Conservation (phyloP, 2,888 invertebrate genomes). For the Drosophila greeni region DNA sequence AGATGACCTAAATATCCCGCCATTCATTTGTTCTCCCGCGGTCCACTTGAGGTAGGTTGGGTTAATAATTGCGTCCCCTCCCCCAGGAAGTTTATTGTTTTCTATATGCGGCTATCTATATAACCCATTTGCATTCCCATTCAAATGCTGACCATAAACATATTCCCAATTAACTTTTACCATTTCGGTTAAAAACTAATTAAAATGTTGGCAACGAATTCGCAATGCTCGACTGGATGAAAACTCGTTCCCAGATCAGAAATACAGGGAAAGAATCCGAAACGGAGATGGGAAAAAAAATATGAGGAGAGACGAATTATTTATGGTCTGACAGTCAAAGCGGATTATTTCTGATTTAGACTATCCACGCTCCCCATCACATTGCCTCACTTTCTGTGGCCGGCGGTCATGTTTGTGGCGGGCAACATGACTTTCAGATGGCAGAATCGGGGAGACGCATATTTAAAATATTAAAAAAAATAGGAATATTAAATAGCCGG, state of each 20-base stretch:
- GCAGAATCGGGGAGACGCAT: neutral
- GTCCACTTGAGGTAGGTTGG: constrained; percentile 42
- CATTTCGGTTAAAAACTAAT: constrained; percentile 56
- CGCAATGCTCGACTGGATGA: constrained; percentile 30
- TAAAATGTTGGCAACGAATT: constrained; percentile 50
- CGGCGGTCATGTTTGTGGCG: constrained; percentile 42
- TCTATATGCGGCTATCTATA: constrained; percentile 21
- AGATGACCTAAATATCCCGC: constrained; percentile 36
- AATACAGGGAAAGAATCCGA: constrained; percentile 24
- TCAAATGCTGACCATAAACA: constrained; percentile 20
- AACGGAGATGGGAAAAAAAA: constrained; percentile 10
- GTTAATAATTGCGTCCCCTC: constrained; percentile 10
- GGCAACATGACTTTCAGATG: constrained; percentile 3
- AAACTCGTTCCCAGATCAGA: constrained; percentile 41
- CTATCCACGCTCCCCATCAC: constrained; percentile 48
- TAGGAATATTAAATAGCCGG: no score
- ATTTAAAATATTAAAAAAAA: constrained; percentile 1
- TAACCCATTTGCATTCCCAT: constrained; percentile 22
- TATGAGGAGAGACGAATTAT: constrained; percentile 41
- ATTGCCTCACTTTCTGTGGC: constrained; percentile 45
- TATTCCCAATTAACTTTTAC: constrained; percentile 42
- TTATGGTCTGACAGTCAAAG: constrained; percentile 55
- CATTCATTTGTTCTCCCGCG: constrained; percentile 8
- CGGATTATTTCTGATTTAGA: constrained; percentile 64
- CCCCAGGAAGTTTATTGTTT: constrained; percentile 24